Conservation (phyloP, 2,113 vertebrate species). For the Etheostoma spectabile region DNA sequence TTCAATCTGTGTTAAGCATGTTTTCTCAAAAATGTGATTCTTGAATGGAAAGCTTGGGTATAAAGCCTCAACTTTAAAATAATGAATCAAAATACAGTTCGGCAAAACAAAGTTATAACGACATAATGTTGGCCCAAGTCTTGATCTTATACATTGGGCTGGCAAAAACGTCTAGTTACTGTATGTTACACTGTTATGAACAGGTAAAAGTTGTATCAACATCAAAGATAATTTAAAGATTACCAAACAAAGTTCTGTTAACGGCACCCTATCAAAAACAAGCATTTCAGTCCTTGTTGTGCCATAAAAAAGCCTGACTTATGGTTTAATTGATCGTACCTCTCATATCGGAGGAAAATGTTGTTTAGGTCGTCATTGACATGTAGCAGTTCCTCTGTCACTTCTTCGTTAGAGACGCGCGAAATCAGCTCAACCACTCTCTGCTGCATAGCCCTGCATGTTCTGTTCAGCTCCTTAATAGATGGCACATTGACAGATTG, state of each 20-base stretch:
- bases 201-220: background rate
- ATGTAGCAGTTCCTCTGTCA: constrained; percentile 95
- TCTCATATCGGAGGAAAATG: constrained; percentile 95
- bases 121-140: background rate
- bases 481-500: background rate
- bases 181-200: no score
- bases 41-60: background rate
- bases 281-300: background rate
- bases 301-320: background rate
- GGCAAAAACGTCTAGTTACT: background rate
- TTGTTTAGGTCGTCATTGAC: constrained; percentile 99
- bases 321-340: constrained; percentile 74
- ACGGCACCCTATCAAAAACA: background rate
- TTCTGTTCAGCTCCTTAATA: constrained; percentile 92
- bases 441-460: constrained; percentile 98
- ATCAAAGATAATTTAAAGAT: background rate
- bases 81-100: background rate
- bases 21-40: background rate
- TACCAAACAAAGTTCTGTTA: no score
- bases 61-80: background rate
- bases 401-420: constrained; percentile 96
- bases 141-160: background rate
- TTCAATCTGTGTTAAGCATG: background rate
- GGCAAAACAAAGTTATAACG: background rate
- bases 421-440: constrained; percentile 96